phyloP scores from a whole-genome alignment of 1,140 invertebrate species.

The Nephila pilipes region DNA sequence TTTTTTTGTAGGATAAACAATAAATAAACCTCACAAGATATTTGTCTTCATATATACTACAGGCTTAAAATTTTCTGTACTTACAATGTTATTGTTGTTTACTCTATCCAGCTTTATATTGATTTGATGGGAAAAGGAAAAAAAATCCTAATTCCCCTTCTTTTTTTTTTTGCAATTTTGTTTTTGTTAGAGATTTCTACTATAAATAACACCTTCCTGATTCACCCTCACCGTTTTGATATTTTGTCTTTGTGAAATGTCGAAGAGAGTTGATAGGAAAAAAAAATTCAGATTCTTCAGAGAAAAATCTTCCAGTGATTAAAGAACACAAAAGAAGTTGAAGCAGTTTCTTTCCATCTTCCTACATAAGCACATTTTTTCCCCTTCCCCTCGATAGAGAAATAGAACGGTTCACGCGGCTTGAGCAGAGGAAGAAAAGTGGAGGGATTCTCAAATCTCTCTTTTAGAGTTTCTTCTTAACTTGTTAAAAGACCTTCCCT shows the following conservation, averaged over 20 bases:
- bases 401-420: not conserved
- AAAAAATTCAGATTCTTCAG: not conserved
- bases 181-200: conserved; percentile 1
- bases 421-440: conserved; percentile 27
- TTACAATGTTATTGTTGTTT: not conserved
- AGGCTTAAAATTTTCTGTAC: not conserved
- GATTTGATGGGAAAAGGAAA: not conserved
- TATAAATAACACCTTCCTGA: conserved; percentile 13
- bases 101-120: not conserved
- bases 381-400: not conserved
- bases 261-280: not conserved
- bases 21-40: no score
- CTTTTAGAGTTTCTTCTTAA: conserved; percentile 29
- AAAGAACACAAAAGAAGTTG: conserved; percentile 46
- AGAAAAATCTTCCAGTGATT: conserved; percentile 17
- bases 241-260: not conserved
- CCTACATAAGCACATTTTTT: conserved; percentile 15
- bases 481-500: not conserved
- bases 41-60: not conserved
- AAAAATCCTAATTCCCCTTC: not conserved
- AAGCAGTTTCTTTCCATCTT: conserved; percentile 28
- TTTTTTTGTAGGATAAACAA: no score
- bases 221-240: not conserved
- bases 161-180: not conserved
- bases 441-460: conserved; percentile 9